A percentile compares a stretch with the other conserved stretches of the same genome.
phyloP scores from a whole-genome alignment of 2,888 invertebrate species.

The Acleris emargana region DNA sequence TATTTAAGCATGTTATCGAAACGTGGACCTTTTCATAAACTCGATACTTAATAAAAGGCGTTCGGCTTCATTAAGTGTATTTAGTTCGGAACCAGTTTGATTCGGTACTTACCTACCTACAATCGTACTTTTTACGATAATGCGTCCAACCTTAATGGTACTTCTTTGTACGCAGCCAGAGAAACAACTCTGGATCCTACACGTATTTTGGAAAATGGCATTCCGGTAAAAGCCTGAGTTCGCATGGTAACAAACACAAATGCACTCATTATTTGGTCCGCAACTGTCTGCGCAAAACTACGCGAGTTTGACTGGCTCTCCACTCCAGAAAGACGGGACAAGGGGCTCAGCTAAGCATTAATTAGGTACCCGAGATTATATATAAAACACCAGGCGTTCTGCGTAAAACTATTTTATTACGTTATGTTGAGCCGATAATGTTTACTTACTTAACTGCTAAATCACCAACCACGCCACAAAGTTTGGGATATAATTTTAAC shows the following conservation, averaged over 20 bases:
- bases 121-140: conserved; percentile 36
- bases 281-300: conserved; percentile 16
- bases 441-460: neutral
- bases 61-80: conserved; percentile 33
- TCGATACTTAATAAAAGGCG: conserved; percentile 33
- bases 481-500: neutral
- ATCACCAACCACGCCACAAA: neutral
- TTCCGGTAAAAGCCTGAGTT: conserved; percentile 19
- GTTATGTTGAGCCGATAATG: conserved; percentile 11
- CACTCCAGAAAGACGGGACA: conserved; percentile 28
- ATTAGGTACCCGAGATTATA: conserved; percentile 22
- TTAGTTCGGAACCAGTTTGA: conserved; percentile 30
- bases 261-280: conserved; percentile 6
- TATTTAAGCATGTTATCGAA: conserved; percentile 21
- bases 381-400: conserved; percentile 17
- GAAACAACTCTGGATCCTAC: conserved; percentile 16
- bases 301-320: conserved; percentile 10
- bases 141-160: conserved; percentile 32
- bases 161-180: conserved; percentile 27
- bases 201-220: conserved; percentile 28
- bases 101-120: conserved; percentile 22
- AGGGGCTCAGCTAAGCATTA: conserved; percentile 17
- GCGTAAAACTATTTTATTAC: conserved; percentile 18
- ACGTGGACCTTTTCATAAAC: conserved; percentile 31
- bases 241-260: conserved; percentile 13